Conservation (phyloP, 2,113 vertebrate genomes). For the Uria aalge region DNA sequence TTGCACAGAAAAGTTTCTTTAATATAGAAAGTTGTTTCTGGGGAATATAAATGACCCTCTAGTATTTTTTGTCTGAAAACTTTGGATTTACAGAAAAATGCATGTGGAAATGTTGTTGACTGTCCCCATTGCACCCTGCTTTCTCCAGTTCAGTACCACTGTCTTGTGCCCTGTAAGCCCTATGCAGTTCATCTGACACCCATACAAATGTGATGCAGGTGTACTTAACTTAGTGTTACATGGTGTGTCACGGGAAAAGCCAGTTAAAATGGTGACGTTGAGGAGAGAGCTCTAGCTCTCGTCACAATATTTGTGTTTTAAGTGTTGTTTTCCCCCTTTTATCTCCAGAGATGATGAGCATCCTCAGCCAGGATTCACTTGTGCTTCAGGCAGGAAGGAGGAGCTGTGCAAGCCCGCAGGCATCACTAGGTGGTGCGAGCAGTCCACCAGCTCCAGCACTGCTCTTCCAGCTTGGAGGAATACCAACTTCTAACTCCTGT, state of each 20-base stretch:
- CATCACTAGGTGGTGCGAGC: conserved; percentile 45
- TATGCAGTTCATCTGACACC: background rate
- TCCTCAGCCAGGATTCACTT: accelerated
- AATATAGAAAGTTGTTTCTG: background rate
- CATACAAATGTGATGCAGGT: background rate
- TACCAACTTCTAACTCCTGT: accelerated
- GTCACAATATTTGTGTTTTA: background rate
- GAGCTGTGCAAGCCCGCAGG: background rate
- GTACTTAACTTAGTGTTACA: background rate
- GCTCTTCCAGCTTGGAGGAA: background rate
- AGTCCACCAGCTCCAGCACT: background rate
- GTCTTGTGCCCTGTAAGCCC: background rate
- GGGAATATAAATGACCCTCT: background rate
- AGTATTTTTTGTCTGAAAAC: background rate
- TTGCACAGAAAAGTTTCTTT: background rate
- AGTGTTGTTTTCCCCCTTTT: accelerated
- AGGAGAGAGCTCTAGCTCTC: background rate
- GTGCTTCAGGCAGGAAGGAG: background rate
- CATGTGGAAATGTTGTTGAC: background rate
- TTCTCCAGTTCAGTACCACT: background rate
- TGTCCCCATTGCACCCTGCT: background rate
- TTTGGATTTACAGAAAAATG: background rate
- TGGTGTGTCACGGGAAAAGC: background rate
- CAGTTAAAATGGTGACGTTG: background rate
- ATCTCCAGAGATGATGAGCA: background rate